These are phyloP conservation scores for Calameuta filiformis DNA, from an alignment of 2,888 invertebrate genomes.

Conservation along the genomic window DNA sequence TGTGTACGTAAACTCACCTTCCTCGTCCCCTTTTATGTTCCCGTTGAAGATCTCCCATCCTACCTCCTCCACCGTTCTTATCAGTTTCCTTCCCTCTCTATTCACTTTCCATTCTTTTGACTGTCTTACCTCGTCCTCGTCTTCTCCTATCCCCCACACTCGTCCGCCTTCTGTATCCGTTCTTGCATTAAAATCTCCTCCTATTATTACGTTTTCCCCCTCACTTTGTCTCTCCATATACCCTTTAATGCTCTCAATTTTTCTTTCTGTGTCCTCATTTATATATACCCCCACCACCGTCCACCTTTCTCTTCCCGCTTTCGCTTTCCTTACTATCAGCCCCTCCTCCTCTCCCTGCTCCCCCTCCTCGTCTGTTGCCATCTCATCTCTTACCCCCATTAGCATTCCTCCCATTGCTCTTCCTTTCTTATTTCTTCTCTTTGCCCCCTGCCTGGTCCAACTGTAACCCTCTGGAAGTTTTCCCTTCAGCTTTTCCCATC, in stretches of 20 bases:
- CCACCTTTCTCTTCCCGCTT: neutral
- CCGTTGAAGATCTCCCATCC: slow-evolving; percentile 26
- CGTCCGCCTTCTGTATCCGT: neutral
- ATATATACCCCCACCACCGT: slow-evolving; percentile 12
- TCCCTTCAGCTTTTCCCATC: slow-evolving; percentile 15
- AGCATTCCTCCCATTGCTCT: slow-evolving; percentile 27
- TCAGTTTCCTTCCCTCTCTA: slow-evolving; percentile 17
- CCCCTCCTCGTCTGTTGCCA: neutral
- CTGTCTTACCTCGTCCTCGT: slow-evolving; percentile 15
- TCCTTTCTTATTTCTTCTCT: slow-evolving; percentile 22
- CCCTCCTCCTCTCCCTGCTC: slow-evolving; percentile 2
- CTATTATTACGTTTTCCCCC: slow-evolving; percentile 4
- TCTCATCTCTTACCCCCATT: slow-evolving; percentile 22
- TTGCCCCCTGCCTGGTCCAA: slow-evolving; percentile 19
- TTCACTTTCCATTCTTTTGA: slow-evolving; percentile 7
- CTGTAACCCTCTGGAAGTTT: slow-evolving; percentile 19
- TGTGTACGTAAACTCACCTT: too few species aligned
- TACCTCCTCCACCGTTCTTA: slow-evolving; percentile 20
- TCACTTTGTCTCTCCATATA: too few species aligned
- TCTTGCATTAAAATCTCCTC: neutral
- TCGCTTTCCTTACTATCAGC: neutral
- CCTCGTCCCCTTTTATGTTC: neutral
- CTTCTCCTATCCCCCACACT: slow-evolving; percentile 12
- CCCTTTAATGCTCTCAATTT: too few species aligned
- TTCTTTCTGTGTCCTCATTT: neutral